These are phyloP conservation scores for Hypocryptadius cinnamomeus DNA, from an alignment of 2,113 vertebrate genomes.

Conservation along the genomic window DNA sequence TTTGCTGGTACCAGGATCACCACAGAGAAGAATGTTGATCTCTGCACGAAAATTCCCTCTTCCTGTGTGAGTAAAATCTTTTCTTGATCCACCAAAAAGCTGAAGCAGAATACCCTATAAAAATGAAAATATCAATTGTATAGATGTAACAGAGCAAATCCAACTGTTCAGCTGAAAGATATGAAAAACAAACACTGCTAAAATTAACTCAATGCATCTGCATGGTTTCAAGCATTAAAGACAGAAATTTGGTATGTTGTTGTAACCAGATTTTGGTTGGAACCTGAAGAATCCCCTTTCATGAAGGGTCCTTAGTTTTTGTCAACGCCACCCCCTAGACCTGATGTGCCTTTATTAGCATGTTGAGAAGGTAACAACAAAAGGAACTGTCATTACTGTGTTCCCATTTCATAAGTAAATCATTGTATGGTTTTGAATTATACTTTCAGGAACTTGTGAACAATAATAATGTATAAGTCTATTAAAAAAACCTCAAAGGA, in stretches of 20 bases:
- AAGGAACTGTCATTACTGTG: not conserved
- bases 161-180: not conserved
- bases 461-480: not conserved
- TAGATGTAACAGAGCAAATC: not conserved
- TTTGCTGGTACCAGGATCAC: slow-evolving; percentile 97
- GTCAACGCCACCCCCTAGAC: not conserved
- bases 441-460: not conserved
- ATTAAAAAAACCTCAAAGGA: not conserved
- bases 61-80: slow-evolving; percentile 94
- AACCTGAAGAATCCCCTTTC: not conserved
- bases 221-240: not conserved
- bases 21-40: slow-evolving; percentile 95
- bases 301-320: not conserved
- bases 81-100: slow-evolving; percentile 91
- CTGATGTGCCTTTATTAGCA: not conserved
- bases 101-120: slow-evolving; percentile 90
- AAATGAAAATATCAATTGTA: not conserved
- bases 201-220: not conserved
- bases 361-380: not conserved
- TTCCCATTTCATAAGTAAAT: not conserved
- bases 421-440: not conserved
- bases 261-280: not conserved
- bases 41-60: slow-evolving; percentile 92
- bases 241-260: not conserved
- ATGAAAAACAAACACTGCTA: not conserved